A percentile compares a stretch with the other conserved stretches of the same genome.
Evolutionary conservation across 1,140 invertebrate species (phyloP).

Genomic region (Bradynema listronoti): DNA sequence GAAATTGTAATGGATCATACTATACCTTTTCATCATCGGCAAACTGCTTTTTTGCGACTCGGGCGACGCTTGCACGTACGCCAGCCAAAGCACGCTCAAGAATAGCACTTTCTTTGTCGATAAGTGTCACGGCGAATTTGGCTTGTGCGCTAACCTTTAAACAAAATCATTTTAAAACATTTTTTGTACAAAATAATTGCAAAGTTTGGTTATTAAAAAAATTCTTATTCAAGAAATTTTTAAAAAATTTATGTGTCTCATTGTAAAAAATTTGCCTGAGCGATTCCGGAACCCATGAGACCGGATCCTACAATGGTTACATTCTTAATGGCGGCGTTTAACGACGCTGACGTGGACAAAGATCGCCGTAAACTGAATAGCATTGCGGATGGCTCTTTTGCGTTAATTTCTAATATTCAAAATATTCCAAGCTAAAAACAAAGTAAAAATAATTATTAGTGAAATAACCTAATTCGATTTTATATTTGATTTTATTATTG

Average conservation of each 20-base stretch:
- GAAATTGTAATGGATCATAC: too few species aligned
- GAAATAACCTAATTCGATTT: too few species aligned
- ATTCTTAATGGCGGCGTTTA: slow-evolving; percentile 72
- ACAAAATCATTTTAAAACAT: slow-evolving; percentile 15
- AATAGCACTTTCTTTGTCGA: slow-evolving; percentile 27
- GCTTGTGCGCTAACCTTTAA: slow-evolving; percentile 34
- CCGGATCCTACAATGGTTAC: slow-evolving; percentile 78
- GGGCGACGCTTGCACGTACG: neutral
- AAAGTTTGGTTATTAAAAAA: neutral
- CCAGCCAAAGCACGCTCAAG: slow-evolving; percentile 8
- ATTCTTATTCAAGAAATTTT: neutral
- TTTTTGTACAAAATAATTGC: slow-evolving; percentile 8
- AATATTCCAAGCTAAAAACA: too few species aligned
- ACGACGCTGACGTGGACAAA: too few species aligned
- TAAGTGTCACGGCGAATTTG: slow-evolving; percentile 28
- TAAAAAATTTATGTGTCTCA: slow-evolving; percentile 1
- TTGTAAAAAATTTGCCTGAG: slow-evolving; percentile 66
- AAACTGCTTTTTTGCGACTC: slow-evolving; percentile 6
- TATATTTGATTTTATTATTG: too few species aligned
- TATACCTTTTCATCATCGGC: neutral
- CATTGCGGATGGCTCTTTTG: too few species aligned
- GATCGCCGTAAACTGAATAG: too few species aligned
- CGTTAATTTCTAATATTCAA: too few species aligned
- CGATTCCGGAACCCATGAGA: slow-evolving; percentile 78
- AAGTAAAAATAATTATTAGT: too few species aligned